phyloP scores from a whole-genome alignment of 1,140 invertebrate species.

The Nasonia vitripennis region DNA sequence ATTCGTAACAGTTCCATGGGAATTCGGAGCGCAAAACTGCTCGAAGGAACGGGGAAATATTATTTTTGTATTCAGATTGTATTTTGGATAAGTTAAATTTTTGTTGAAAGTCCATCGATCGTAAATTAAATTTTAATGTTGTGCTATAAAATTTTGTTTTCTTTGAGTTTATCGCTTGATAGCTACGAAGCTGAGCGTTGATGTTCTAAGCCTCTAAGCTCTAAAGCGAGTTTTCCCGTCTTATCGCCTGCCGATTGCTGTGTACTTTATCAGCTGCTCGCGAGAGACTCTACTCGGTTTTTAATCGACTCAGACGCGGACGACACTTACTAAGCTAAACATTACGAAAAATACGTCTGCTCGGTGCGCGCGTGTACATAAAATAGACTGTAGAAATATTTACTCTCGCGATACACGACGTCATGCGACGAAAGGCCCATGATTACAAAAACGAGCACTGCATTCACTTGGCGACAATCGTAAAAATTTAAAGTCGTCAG shows the following conservation, averaged over 20 bases:
- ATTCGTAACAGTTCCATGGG: background rate
- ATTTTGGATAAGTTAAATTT: background rate
- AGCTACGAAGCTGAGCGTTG: background rate
- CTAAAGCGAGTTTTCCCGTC: constrained; percentile 6
- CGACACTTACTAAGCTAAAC: constrained; percentile 11
- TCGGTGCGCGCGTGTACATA: background rate
- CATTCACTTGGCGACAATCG: no score
- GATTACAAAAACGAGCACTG: no score
- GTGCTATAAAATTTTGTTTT: constrained; percentile 8
- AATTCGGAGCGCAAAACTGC: background rate
- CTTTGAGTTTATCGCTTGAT: constrained; percentile 28
- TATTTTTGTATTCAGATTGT: background rate
- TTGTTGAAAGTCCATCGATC: background rate
- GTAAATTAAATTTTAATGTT: constrained; percentile 25
- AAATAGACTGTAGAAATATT: background rate
- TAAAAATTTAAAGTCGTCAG: no score
- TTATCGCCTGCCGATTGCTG: background rate
- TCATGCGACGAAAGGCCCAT: no score
- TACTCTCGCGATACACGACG: background rate
- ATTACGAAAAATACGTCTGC: background rate
- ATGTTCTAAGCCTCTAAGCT: constrained; percentile 2
- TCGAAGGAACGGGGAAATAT: background rate
- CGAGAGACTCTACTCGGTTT: background rate
- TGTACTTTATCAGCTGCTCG: background rate
- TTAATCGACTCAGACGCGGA: constrained; percentile 10